Evolutionary conservation across 2,113 vertebrate genomes (phyloP).

Genomic region (Varanus salvator): DNA sequence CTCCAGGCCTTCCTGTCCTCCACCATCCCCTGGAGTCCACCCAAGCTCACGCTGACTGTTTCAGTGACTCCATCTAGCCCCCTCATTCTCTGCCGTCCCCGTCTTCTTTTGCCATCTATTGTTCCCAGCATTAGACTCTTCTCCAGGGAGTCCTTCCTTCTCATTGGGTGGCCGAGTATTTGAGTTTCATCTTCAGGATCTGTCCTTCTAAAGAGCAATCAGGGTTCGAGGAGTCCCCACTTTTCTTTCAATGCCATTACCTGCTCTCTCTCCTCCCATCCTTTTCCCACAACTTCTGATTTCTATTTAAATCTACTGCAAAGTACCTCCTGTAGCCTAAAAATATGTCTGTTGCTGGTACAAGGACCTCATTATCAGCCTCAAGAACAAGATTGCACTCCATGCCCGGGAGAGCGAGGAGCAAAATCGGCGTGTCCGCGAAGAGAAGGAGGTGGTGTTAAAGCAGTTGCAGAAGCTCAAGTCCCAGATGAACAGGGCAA

Average conservation of each 20-base stretch:
- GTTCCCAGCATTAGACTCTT: no score
- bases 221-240: no score
- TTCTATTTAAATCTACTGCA: not conserved
- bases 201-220: no score
- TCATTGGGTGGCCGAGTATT: no score
- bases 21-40: no score
- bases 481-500: slow-evolving; percentile 64
- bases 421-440: slow-evolving; percentile 49
- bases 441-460: slow-evolving; percentile 71
- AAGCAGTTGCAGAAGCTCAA: slow-evolving; percentile 76
- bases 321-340: not conserved
- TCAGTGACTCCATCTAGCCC: no score
- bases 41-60: no score
- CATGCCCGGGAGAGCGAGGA: slow-evolving; percentile 68
- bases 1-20: no score
- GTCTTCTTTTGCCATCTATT: no score
- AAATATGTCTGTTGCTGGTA: slow-evolving; percentile 8
- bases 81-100: no score
- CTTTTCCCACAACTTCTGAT: not conserved
- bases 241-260: not conserved
- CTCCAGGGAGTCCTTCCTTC: no score
- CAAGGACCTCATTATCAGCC: slow-evolving; percentile 74
- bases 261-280: not conserved
- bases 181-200: no score
- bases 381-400: slow-evolving; percentile 61